Evolutionary conservation across 1,140 invertebrate genomes (phyloP).

Genomic region (Brachionus plicatilis): DNA sequence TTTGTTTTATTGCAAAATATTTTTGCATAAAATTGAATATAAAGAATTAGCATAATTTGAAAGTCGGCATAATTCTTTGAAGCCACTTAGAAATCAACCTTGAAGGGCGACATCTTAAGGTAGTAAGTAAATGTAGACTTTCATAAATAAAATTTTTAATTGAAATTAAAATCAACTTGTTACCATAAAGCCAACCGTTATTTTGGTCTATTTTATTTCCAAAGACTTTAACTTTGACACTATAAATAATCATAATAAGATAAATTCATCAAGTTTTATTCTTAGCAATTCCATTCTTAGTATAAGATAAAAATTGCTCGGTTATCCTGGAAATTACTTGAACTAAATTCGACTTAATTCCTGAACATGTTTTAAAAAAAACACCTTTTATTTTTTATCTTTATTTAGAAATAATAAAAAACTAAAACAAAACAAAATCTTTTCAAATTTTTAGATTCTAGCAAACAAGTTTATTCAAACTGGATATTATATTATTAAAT

Average conservation of each 20-base stretch:
- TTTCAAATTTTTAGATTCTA: background rate
- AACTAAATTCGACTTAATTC: background rate
- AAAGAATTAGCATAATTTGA: background rate
- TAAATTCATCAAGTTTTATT: no score
- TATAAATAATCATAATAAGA: background rate
- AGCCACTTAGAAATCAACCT: background rate
- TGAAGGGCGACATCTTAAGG: background rate
- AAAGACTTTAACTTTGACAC: background rate
- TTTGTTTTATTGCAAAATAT: background rate
- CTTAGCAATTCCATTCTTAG: no score
- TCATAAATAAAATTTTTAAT: background rate
- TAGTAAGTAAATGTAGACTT: background rate
- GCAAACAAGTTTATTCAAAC: background rate
- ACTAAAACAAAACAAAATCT: background rate
- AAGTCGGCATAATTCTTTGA: background rate
- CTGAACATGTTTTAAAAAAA: background rate
- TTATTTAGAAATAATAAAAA: background rate
- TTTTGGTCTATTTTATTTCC: background rate
- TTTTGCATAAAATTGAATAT: background rate
- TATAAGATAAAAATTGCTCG: background rate
- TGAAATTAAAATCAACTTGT: background rate
- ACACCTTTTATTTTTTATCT: background rate
- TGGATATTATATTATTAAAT: background rate
- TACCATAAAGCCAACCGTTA: background rate
- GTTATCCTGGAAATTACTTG: background rate